Conservation (phyloP, 2,888 invertebrate species). For the Euzophera pinguis region DNA sequence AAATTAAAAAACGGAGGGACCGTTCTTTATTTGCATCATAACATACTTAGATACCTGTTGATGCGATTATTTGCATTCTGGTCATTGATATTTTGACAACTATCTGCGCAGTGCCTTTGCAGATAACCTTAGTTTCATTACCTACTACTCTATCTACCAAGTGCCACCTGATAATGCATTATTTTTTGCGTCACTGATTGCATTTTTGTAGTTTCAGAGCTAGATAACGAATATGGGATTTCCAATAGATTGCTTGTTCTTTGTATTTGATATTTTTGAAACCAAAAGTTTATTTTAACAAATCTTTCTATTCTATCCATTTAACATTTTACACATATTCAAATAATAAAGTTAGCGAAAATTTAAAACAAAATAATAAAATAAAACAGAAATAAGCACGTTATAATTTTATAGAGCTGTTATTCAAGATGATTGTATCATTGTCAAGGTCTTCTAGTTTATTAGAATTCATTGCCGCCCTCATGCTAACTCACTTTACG, state of each 20-base stretch:
- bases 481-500: slow-evolving; percentile 57
- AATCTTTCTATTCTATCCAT: no score
- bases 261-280: background rate
- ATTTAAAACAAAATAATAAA: background rate
- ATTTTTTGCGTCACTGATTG: background rate
- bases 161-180: slow-evolving; percentile 3
- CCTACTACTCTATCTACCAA: background rate
- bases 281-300: no score
- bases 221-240: background rate
- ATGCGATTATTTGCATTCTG: slow-evolving; percentile 2
- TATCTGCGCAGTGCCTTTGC: slow-evolving; percentile 9
- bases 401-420: slow-evolving; percentile 48
- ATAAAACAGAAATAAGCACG: slow-evolving; percentile 11
- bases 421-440: slow-evolving; percentile 59
- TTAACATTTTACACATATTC: no score
- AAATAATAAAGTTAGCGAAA: no score
- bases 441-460: slow-evolving; percentile 68
- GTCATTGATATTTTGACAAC: slow-evolving; percentile 6
- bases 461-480: slow-evolving; percentile 68
- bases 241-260: background rate
- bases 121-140: slow-evolving; percentile 2
- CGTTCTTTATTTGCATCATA: no score
- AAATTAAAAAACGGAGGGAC: no score
- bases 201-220: background rate
- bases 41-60: background rate